Evolutionary conservation across 2,888 invertebrate genomes (phyloP).

Genomic region (Thyatira batis): DNA sequence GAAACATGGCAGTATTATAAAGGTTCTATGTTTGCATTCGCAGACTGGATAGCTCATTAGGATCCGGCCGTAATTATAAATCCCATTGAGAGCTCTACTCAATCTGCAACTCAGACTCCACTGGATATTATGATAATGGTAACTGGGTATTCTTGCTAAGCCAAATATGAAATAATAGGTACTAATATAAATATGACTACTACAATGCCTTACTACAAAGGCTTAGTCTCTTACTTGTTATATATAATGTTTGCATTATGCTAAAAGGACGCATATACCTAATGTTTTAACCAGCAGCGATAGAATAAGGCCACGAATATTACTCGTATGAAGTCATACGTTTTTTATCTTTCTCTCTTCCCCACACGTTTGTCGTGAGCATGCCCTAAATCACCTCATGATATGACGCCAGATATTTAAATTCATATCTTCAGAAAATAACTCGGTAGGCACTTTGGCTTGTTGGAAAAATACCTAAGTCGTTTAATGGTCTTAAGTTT

Average conservation of each 20-base stretch:
- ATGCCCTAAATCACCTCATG: slow-evolving; percentile 33
- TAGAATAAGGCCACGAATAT: slow-evolving; percentile 19
- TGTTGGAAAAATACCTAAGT: not conserved
- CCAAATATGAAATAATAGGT: too few relatives aligned
- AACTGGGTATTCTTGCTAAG: not conserved
- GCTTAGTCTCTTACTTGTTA: too few relatives aligned
- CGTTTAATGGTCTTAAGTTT: not conserved
- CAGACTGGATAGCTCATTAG: slow-evolving; percentile 20
- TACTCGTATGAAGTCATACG: slow-evolving; percentile 3
- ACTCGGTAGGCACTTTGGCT: not conserved
- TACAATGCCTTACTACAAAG: too few relatives aligned
- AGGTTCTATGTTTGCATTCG: not conserved
- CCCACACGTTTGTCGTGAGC: slow-evolving; percentile 26
- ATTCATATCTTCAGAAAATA: slow-evolving; percentile 19
- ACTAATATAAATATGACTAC: too few relatives aligned
- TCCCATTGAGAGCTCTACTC: slow-evolving; percentile 16
- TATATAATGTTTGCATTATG: not conserved
- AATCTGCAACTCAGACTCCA: slow-evolving; percentile 13
- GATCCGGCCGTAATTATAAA: slow-evolving; percentile 22
- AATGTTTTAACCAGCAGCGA: slow-evolving; percentile 15
- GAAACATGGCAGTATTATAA: too few relatives aligned
- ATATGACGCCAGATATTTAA: slow-evolving; percentile 31
- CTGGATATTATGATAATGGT: slow-evolving; percentile 18
- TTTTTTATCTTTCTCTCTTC: slow-evolving; percentile 26
- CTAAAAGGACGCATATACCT: not conserved